Evolutionary conservation across 2,888 invertebrate species (phyloP).

Genomic region (Pachydiplax longipennis): DNA sequence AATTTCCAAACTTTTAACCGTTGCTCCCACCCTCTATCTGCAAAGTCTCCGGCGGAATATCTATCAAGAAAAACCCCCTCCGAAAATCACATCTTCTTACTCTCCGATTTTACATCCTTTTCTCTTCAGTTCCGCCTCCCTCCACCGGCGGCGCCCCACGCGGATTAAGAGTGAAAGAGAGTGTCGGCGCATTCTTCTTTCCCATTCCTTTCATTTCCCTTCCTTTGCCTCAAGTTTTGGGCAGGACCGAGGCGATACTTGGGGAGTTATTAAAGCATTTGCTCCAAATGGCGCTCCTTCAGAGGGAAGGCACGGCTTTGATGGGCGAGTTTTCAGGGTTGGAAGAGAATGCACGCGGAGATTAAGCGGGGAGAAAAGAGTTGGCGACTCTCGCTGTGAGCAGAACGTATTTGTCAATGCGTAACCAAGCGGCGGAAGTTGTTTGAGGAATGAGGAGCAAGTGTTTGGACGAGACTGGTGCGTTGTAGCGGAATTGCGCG

Average conservation of each 20-base stretch:
- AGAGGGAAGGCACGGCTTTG: neutral
- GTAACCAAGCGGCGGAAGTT: conserved; percentile 32
- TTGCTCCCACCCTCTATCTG: neutral
- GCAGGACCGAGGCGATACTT: neutral
- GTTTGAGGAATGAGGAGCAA: conserved; percentile 13
- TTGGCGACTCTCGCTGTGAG: neutral
- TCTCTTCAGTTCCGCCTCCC: neutral
- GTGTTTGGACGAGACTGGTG: neutral
- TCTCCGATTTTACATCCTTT: neutral
- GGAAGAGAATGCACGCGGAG: neutral
- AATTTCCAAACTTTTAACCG: conserved; percentile 27
- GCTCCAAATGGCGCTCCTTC: conserved; percentile 7
- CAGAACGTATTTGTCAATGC: conserved; percentile 25
- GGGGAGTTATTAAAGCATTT: conserved; percentile 35
- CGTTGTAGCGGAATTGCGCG: neutral
- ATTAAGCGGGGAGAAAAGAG: neutral
- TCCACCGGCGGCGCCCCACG: neutral
- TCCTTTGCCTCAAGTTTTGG: neutral
- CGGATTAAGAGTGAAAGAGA: neutral
- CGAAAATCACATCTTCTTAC: neutral
- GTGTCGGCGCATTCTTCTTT: neutral
- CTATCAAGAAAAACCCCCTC: neutral
- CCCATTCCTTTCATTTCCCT: neutral
- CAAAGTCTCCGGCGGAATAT: neutral
- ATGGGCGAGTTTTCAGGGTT: conserved; percentile 10